These are phyloP conservation scores for Phoenicopterus ruber DNA, from an alignment of 2,113 vertebrate genomes.

Conservation along the genomic window DNA sequence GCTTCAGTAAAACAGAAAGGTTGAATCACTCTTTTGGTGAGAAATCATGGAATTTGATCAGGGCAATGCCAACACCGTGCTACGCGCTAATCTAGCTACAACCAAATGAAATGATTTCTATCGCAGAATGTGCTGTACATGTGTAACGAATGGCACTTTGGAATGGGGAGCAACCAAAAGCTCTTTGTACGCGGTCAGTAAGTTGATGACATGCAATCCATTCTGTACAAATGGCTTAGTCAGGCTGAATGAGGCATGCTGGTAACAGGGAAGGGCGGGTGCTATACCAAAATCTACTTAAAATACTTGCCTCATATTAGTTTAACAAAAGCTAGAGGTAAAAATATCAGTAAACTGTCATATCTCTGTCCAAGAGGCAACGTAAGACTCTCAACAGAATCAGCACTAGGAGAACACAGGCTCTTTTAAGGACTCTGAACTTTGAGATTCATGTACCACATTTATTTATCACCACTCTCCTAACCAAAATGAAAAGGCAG, in stretches of 20 bases:
- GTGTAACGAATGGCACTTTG: not conserved
- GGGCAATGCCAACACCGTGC: not conserved
- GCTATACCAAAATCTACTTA: not conserved
- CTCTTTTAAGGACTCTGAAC: not conserved
- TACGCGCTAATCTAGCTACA: not conserved
- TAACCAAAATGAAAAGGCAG: not conserved
- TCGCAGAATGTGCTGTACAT: not conserved
- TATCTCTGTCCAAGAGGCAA: not conserved
- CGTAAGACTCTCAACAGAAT: not conserved
- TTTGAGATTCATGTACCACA: no score
- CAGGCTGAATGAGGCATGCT: not conserved
- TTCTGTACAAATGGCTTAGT: not conserved
- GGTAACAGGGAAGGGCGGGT: not conserved
- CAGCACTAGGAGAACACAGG: not conserved
- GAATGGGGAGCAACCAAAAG: not conserved
- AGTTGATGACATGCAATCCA: not conserved
- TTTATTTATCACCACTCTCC: not conserved
- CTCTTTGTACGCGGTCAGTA: not conserved
- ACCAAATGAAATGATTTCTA: not conserved
- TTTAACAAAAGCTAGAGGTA: not conserved
- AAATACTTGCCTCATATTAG: not conserved
- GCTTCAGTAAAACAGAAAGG: not conserved
- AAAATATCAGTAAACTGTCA: not conserved
- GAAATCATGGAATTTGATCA: not conserved
- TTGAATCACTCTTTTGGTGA: not conserved